Conservation (phyloP, 2,113 vertebrate genomes). For the Sphyrna mokarran region DNA sequence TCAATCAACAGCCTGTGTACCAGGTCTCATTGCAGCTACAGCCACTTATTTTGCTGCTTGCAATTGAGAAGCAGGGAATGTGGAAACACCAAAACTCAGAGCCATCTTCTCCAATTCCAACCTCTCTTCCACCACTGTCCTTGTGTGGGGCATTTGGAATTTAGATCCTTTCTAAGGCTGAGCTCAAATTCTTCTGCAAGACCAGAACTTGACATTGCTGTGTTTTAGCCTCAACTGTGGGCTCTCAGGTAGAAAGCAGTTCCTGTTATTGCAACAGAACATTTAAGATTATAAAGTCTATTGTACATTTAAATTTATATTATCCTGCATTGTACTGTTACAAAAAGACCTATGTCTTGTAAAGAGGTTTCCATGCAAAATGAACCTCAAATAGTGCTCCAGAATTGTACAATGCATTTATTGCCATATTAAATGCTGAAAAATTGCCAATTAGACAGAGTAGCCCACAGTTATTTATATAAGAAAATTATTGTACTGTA, state of each 20-base stretch:
- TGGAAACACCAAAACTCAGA: background rate
- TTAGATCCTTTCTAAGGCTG: background rate
- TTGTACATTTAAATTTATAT: background rate
- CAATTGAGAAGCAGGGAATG: background rate
- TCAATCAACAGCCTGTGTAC: background rate
- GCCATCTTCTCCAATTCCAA: background rate
- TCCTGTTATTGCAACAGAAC: background rate
- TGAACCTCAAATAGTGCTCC: background rate
- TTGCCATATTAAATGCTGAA: background rate
- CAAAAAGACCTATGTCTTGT: background rate
- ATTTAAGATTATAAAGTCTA: background rate
- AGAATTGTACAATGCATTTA: background rate
- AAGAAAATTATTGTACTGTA: background rate
- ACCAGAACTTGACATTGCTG: background rate
- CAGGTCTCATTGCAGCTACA: background rate
- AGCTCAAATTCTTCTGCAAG: background rate
- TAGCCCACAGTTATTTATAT: background rate
- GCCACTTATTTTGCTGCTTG: background rate
- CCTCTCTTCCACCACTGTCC: background rate
- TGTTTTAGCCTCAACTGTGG: background rate
- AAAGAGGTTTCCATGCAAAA: background rate
- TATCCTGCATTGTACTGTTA: no score
- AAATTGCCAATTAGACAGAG: background rate
- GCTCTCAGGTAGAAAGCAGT: background rate
- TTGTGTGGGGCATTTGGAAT: background rate